A percentile compares a stretch with the other conserved stretches of the same genome.
Conservation (phyloP, 2,797 vertebrate genomes). For the Sphenopsis melanotis region DNA sequence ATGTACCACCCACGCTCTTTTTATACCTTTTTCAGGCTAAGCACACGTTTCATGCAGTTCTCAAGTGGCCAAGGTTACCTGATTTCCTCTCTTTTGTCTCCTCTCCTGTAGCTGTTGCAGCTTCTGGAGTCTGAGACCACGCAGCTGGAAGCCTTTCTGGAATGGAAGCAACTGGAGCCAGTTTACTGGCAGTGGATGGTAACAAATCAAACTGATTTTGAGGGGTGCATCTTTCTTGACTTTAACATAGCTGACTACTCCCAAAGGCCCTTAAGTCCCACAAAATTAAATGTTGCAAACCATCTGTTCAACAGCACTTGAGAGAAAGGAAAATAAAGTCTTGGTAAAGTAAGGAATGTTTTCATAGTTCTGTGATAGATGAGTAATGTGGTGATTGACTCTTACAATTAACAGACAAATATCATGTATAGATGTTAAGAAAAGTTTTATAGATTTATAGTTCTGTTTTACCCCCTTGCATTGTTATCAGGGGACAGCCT, state of each 20-base stretch:
- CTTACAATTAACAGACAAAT: not conserved
- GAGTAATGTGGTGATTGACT: not conserved
- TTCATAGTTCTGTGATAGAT: not conserved
- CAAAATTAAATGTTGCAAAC: not conserved
- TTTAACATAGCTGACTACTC: not conserved
- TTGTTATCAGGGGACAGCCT: not conserved
- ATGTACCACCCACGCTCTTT: not conserved
- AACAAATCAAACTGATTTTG: not conserved
- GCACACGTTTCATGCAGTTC: not conserved
- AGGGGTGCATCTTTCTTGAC: not conserved
- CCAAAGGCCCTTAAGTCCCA: not conserved
- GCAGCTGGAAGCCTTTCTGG: slow-evolving; percentile 81
- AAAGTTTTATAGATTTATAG: not conserved
- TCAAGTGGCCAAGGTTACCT: not conserved
- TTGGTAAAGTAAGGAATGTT: not conserved
- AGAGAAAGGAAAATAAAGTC: not conserved
- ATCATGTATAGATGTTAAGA: not conserved
- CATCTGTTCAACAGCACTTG: not conserved
- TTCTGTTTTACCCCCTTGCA: not conserved
- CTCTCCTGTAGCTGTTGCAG: slow-evolving; percentile 72
- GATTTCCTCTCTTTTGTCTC: not conserved
- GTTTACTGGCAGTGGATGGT: slow-evolving; percentile 96
- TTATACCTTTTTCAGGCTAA: not conserved
- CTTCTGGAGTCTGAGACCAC: slow-evolving; percentile 73
- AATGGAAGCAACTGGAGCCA: slow-evolving; percentile 82